Base-by-base conservation (phyloP, 1,140 invertebrate species). In the Pollicipes pollicipes region DNA sequence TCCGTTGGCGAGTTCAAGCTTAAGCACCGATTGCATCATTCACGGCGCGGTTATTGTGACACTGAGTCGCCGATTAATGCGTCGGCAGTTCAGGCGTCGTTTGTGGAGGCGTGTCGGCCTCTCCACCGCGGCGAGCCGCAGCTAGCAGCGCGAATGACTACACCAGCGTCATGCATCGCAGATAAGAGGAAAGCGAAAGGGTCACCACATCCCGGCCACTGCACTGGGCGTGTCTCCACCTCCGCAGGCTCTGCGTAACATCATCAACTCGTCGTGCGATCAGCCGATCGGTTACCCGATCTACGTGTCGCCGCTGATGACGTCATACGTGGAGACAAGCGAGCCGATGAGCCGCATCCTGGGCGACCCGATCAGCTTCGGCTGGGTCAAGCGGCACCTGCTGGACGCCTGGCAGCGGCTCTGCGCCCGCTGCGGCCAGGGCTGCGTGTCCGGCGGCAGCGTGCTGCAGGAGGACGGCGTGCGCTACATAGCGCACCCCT, bases 191-290 rank as follows among this genome's bases (percentile, higher is more conserved):
- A n/a, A n/a, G n/a, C n/a, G n/a, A n/a, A n/a, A n/a, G n/a, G n/a
- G n/a, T n/a, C n/a, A n/a, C n/a, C n/a, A n/a, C n/a, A n/a, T n/a
- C n/a, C n/a, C n/a, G n/a, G n/a, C n/a, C n/a, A n/a, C n/a, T n/a
- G n/a, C n/a, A n/a, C n/a, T n/a, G n/a, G n/a, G n/a, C n/a, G n/a
- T n/a, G n/a, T n/a, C n/a, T n/a, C n/a, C n/a, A n/a, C 2, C 45
- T 58, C 64, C 10, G 6, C 64, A 66, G 82, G 95, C 93, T 0
- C 81, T 98, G 30, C 83, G 95, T 27, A 99, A 99, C 80, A 98
- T 99, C 77, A 99, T 99, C 73, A 99, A 99, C 82, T 98, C 95
- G 30, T 98, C 96, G 8, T 99, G 97, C 83, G 97, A 99, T 83
- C 96, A 98, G 80, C 97, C 97, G 0, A 98, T 99, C 72, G 95